phyloP scores from a whole-genome alignment of 2,888 invertebrate genomes.

The Agrochola macilenta region DNA sequence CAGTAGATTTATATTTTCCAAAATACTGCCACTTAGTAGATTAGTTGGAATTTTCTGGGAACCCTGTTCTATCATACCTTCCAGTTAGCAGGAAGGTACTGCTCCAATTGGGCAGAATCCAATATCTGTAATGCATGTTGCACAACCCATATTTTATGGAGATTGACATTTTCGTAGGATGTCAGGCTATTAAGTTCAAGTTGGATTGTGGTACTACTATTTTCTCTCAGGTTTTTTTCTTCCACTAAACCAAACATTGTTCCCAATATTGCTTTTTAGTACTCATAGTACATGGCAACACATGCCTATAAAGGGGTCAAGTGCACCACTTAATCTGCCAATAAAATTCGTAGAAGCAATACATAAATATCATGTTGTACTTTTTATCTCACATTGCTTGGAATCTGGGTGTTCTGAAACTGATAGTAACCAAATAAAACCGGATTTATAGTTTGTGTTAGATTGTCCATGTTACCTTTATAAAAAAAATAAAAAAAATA shows the following conservation, averaged over 20 bases:
- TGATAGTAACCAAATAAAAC: neutral
- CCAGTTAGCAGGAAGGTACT: neutral
- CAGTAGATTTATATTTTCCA: too few species aligned
- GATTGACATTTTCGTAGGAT: neutral
- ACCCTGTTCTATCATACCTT: neutral
- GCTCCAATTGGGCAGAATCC: neutral
- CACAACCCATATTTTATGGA: neutral
- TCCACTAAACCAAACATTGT: neutral
- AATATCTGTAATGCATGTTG: neutral
- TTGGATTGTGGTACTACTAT: neutral
- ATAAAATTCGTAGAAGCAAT: neutral
- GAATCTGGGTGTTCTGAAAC: neutral
- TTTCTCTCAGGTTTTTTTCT: neutral
- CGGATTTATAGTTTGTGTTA: neutral
- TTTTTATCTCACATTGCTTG: neutral
- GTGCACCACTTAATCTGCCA: neutral
- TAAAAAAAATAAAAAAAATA: too few species aligned
- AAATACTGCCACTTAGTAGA: too few species aligned
- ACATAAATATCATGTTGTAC: neutral
- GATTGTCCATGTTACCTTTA: neutral
- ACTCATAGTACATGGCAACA: neutral
- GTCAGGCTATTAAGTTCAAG: neutral
- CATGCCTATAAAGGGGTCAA: too few species aligned
- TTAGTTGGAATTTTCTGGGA: neutral
- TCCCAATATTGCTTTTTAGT: neutral